Percentiles rank a stretch among this genome's conserved stretches.
phyloP scores from a whole-genome alignment of 1,140 invertebrate species.

The Drosophila parabipectinata region DNA sequence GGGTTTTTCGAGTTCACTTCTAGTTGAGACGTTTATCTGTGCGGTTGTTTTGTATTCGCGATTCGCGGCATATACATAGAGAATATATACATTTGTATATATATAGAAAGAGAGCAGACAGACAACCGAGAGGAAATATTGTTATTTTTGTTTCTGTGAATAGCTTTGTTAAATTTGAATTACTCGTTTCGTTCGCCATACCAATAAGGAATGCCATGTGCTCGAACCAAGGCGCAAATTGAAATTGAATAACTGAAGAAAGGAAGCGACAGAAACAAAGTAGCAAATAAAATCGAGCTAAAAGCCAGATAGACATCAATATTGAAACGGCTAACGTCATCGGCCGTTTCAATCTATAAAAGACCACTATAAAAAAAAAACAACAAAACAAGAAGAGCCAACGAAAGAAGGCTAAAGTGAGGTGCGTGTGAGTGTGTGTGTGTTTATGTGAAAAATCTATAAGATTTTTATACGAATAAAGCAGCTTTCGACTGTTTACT shows the following conservation, averaged over 20 bases:
- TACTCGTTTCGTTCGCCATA: constrained; percentile 62
- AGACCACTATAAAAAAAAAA: constrained; percentile 16
- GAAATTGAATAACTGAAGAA: constrained; percentile 39
- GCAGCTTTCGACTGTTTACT: constrained; percentile 30
- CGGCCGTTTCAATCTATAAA: constrained; percentile 64
- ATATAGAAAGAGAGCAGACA: constrained; percentile 41
- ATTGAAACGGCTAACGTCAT: constrained; percentile 65
- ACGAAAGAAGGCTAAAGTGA: constrained; percentile 28
- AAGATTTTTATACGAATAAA: constrained; percentile 29
- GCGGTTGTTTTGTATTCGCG: constrained; percentile 63
- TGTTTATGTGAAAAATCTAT: constrained; percentile 35
- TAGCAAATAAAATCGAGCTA: constrained; percentile 25
- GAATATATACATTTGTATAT: constrained; percentile 43
- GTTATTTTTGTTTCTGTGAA: constrained; percentile 7
- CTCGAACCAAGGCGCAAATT: constrained; percentile 61
- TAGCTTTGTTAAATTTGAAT: constrained; percentile 71
- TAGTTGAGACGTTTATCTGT: constrained; percentile 81
- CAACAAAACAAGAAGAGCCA: constrained; percentile 8
- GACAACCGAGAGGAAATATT: constrained; percentile 35
- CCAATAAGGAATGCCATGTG: constrained; percentile 63
- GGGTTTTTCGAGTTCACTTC: constrained; percentile 67
- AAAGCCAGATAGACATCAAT: constrained; percentile 46
- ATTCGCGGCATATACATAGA: constrained; percentile 21
- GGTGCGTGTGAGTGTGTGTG: constrained; percentile 25
- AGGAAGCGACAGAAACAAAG: constrained; percentile 32